A percentile compares a stretch with the other conserved stretches of the same genome.
Conservation (phyloP, 2,113 vertebrate species). For the Zeus faber region DNA sequence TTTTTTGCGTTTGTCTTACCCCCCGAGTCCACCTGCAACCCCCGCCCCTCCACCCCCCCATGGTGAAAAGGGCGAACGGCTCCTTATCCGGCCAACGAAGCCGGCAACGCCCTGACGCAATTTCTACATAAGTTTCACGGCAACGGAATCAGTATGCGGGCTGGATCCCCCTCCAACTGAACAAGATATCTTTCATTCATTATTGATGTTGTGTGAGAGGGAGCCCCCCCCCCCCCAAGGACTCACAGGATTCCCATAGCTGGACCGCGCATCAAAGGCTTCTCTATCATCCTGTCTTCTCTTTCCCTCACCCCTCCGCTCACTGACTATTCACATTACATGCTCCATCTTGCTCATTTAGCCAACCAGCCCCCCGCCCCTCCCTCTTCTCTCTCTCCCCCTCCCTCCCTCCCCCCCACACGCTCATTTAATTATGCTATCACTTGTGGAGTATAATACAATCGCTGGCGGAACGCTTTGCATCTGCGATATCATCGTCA, state of each 20-base stretch:
- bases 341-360: constrained; percentile 52
- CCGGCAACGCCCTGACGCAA: constrained; percentile 60
- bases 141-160: constrained; percentile 74
- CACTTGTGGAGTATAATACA: constrained; percentile 39
- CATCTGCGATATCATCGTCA: too few species aligned
- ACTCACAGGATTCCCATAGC: constrained; percentile 70
- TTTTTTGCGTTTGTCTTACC: constrained; percentile 9
- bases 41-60: not conserved
- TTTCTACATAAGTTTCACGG: constrained; percentile 63
- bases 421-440: constrained; percentile 54
- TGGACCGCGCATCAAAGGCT: constrained; percentile 69
- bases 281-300: constrained; percentile 66
- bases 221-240: constrained; percentile 72
- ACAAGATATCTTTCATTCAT: constrained; percentile 80
- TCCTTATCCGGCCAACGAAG: constrained; percentile 51
- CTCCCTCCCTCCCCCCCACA: constrained; percentile 10
- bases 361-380: not conserved
- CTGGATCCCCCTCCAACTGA: constrained; percentile 68
- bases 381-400: not conserved
- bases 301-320: constrained; percentile 55
- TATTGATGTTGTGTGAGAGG: constrained; percentile 76
- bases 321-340: constrained; percentile 49
- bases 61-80: constrained; percentile 21
- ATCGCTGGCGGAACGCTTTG: constrained; percentile 21
- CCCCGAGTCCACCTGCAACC: too few species aligned